Conservation (phyloP, 1,140 invertebrate genomes). For the Euborellia annulipes region DNA sequence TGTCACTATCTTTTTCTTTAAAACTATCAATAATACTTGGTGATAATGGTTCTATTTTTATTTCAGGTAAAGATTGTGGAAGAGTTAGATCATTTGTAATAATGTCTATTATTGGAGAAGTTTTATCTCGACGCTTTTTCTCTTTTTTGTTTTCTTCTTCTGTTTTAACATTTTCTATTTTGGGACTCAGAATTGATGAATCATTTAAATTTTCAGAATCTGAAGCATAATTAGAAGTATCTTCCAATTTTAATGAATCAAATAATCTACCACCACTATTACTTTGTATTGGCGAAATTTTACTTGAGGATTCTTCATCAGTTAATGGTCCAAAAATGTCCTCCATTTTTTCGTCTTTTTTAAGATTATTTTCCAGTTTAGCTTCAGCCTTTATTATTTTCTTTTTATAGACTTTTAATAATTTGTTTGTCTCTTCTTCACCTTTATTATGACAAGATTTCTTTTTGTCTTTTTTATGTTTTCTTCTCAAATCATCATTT, state of each 20-base stretch:
- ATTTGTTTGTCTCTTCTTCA: conserved; percentile 12
- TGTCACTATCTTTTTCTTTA: too few species aligned
- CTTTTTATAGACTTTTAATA: conserved; percentile 11
- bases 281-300: conserved; percentile 4
- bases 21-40: too few species aligned
- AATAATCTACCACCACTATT: conserved; percentile 7
- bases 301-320: conserved; percentile 49
- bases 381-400: conserved; percentile 13
- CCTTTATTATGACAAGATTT: conserved; percentile 19
- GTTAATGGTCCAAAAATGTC: conserved; percentile 75
- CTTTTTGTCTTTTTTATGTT: conserved; percentile 14
- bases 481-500: conserved; percentile 38
- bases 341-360: conserved; percentile 62
- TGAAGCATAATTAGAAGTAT: conserved; percentile 24
- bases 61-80: too few species aligned
- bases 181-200: too few species aligned
- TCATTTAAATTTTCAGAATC: too few species aligned
- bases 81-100: too few species aligned
- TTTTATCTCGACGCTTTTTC: too few species aligned
- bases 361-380: conserved; percentile 19
- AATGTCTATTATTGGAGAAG: too few species aligned
- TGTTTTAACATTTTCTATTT: too few species aligned
- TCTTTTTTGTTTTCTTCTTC: too few species aligned
- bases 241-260: conserved; percentile 20
- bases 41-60: too few species aligned